A percentile compares a stretch with the other conserved stretches of the same genome.
Conservation (phyloP, 2,797 vertebrate species). For the Paratrypauchen microcephalus region DNA sequence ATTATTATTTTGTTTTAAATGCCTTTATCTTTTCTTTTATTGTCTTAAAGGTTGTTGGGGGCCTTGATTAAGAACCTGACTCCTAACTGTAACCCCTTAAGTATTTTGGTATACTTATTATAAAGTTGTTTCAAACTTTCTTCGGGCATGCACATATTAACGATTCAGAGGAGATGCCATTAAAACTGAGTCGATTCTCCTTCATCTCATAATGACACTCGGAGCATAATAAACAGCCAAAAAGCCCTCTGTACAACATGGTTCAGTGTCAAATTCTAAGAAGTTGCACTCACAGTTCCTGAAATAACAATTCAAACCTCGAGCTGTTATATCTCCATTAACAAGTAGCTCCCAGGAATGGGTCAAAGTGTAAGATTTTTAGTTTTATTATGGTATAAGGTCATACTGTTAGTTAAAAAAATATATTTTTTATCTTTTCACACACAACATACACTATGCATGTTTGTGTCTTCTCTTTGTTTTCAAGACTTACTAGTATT, state of each 20-base stretch:
- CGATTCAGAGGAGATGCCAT: neutral
- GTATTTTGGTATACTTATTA: too few relatives aligned
- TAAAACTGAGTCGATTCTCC: neutral
- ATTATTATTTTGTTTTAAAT: too few relatives aligned
- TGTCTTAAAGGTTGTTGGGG: too few relatives aligned
- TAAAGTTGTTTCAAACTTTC: constrained; percentile 2
- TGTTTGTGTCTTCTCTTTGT: too few relatives aligned
- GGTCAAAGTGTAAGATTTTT: neutral
- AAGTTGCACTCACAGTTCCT: neutral
- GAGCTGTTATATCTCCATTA: neutral
- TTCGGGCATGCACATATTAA: neutral
- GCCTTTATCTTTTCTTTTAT: too few relatives aligned
- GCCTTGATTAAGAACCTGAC: too few relatives aligned
- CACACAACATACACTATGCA: too few relatives aligned
- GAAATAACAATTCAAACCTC: neutral
- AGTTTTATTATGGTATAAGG: neutral
- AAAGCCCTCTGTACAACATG: neutral
- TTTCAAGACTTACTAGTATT: too few relatives aligned
- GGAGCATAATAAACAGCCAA: neutral
- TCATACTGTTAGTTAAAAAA: too few relatives aligned
- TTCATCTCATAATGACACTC: neutral
- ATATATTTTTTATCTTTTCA: too few relatives aligned
- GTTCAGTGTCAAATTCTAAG: neutral
- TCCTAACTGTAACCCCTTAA: too few relatives aligned
- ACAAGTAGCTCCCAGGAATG: neutral